Evolutionary conservation across 2,113 vertebrate genomes (phyloP), one percentile per base, ranked within the genome.

Genomic region (Lamprotornis superbus): DNA sequence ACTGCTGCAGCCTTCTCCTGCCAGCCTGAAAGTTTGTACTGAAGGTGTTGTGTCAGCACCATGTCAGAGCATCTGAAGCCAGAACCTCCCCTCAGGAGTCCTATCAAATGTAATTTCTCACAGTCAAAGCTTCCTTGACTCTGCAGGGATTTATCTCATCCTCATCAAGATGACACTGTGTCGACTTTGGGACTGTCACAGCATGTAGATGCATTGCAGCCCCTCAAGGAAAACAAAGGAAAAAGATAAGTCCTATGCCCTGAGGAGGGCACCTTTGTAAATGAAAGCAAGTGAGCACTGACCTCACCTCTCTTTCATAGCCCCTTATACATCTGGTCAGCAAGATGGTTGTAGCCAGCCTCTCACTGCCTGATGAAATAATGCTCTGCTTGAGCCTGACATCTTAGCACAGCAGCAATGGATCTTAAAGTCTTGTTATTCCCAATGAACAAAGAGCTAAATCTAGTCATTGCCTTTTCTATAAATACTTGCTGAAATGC

Each of bases 131-230:
- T 94, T 93, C 88, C 91, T 91, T 60, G 71, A 65, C 77, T 90
- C 91, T 70, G 61, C 89, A 85, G 85, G 93, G 93, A 94, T 86
- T 71, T 23, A 47, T 70, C 78, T 92, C 77, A 35, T 93, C 64
- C 57, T 92, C 86, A 84, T 95, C 89, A 92, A 80, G 89, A 74
- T 73, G 88, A 96, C 91, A 92, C 71, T 53, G n/a, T 83, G 93
- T 90, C 8, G 5, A 80, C 90, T 94, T 90, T 37, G 42, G 81
- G 86, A 70, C 60, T 95, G 79, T 89, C 94, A 93, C 55, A 79
- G 63, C 44, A 79, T 56, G 59, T n/a, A 90, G 57, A 15, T 56
- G 20, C 52, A 61, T 63, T 63, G 71, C 85, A 95, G 74, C 12
- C 30, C 53, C 64, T 55, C 10, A 49, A 71, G 83, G 56, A 59